Base-by-base conservation (phyloP, 2,797 vertebrate species). In the Antennarius maculatus region DNA sequence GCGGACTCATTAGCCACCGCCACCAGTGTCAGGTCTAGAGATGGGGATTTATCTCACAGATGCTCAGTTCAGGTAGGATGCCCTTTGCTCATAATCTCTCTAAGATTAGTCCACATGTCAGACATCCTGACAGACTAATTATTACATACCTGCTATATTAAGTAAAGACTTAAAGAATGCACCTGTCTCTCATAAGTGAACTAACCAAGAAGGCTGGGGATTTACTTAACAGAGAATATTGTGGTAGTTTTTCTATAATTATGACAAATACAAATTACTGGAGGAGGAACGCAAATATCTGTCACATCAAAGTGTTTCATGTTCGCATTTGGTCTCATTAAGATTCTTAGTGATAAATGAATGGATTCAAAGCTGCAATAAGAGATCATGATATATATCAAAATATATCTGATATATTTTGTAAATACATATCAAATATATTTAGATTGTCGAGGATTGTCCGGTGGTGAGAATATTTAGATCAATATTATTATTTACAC, bases 141-240 rank as follows among this genome's bases (percentile, higher is more conserved):
- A 34, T 34, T 8, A 34, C 31, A 34, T 34, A 34, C 8, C 31
- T 34, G 31, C 31, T 34, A 3, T 8, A 34, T 34, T 34, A 34
- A 4, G 8, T 34, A 5, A 34, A 6, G 5, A 34, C 31, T 34
- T 34, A 34, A 34, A 6, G 8, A 34, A 34, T 34, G 5, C 31
- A 34, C 5, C 31, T 34, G 31, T 34, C 31, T 34, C 31, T 34
- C 31, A 5, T 10, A 2, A 12, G 5, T 3, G 39, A 41, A 12
- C 39, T 16, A 16, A 43, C 9, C 16, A 15, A 53, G 64, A 73
- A 61, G 71, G 55, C 45, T 16, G 42, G 10, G 43, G 64, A 43
- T 15, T 74, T 41, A 47, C 23, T 47, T 2, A 3, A 51, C 3
- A 31, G n/a, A 49, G 60, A 23, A 23, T 23, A 23, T 23, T 2